phyloP scores from a whole-genome alignment of 2,888 invertebrate genomes.

The Cephus nigrinus region DNA sequence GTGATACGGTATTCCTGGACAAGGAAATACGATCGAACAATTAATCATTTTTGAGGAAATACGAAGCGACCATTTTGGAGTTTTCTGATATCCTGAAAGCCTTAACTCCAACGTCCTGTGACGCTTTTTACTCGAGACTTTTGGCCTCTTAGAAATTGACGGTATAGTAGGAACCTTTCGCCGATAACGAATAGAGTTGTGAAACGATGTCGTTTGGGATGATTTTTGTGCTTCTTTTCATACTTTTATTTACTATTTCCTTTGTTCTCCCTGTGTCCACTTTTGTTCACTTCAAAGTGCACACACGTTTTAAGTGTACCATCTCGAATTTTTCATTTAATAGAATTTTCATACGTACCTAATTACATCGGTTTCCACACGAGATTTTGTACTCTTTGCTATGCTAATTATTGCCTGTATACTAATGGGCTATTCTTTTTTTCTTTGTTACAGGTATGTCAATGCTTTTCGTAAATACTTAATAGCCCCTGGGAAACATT shows the following conservation, averaged over 20 bases:
- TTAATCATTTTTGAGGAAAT: slow-evolving; percentile 47
- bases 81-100: slow-evolving; percentile 55
- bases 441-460: background rate
- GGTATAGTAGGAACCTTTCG: background rate
- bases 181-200: background rate
- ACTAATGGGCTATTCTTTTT: background rate
- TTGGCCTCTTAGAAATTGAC: background rate
- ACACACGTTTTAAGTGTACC: background rate
- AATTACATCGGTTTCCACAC: background rate
- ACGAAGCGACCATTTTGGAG: slow-evolving; percentile 38
- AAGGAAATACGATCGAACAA: slow-evolving; percentile 29
- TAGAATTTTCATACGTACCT: background rate
- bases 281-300: background rate
- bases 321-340: background rate
- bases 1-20: slow-evolving; percentile 8
- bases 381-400: background rate
- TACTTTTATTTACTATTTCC: background rate
- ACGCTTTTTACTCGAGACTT: background rate
- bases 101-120: slow-evolving; percentile 35
- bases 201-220: background rate
- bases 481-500: background rate
- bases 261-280: background rate
- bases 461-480: background rate
- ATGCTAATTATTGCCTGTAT: background rate
- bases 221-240: background rate